These are phyloP conservation scores for Masticophis lateralis DNA, from an alignment of 2,797 vertebrate species.

Conservation along the genomic window DNA sequence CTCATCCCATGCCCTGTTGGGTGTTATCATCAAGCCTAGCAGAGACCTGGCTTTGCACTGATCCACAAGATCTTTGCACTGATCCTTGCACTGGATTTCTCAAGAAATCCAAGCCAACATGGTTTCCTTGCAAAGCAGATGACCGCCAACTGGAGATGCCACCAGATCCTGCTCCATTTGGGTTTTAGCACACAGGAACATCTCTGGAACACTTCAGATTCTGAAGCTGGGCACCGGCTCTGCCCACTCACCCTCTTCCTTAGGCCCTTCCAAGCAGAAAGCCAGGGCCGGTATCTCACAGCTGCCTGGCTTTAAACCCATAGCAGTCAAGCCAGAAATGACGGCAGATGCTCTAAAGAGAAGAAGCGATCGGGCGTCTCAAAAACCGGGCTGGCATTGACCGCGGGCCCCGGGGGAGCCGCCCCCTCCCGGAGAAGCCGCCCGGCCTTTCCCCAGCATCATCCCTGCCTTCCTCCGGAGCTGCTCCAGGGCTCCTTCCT, in stretches of 20 bases:
- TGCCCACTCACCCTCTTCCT: not conserved
- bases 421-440: constrained; percentile 5
- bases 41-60: not conserved
- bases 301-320: not conserved
- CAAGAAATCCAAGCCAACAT: not conserved
- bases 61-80: no score
- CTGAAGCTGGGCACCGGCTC: not conserved
- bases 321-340: accelerated
- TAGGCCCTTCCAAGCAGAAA: not conserved
- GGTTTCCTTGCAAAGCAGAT: not conserved
- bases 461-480: not conserved
- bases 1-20: not conserved
- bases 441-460: not conserved
- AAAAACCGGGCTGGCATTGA: constrained; percentile 14
- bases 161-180: constrained; percentile 24
- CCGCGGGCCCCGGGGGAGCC: constrained; percentile 12
- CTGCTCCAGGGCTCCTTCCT: constrained; percentile 10
- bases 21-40: not conserved
- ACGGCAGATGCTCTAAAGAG: not conserved
- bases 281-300: not conserved
- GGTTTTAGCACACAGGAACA: constrained; percentile 3
- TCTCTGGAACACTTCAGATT: not conserved
- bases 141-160: not conserved
- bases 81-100: not conserved
- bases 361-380: constrained; percentile 6